Base-by-base conservation (phyloP, 2,888 invertebrate genomes). In the Diaprepes abbreviatus region DNA sequence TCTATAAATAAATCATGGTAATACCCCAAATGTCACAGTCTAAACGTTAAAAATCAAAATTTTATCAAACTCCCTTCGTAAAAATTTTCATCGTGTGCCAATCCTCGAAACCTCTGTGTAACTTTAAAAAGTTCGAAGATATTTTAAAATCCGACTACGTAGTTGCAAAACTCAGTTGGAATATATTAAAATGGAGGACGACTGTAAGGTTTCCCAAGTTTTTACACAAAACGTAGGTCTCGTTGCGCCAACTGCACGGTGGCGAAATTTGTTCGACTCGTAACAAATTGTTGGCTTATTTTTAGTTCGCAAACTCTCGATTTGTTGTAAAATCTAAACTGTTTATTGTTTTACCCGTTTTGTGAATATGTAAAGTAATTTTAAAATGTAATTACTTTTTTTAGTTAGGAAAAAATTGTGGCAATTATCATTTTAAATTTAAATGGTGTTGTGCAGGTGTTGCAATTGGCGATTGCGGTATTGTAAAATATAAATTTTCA, bases 111-210 rank as follows among this genome's bases (percentile, higher is more conserved):
- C 24, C 21, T 24, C 40, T 1, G 12, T 57, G 57, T 14, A 57
- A 57, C 57, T 57, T 38, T 21, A 35, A 54, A 54, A 54, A 50
- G 28, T 54, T 35, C 9, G 9, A 52, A 33, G 9, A 38, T 58
- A 33, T 58, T 67, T 67, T 19, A 64, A 57, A 64, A 55, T 69
- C 59, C 40, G 21, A 40, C 55, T 66, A 55, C 62, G 62, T 62
- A 55, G 43, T 70, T 71, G 58, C 71, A 71, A 71, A 71, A 71
- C 57, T 5, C 64, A 66, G 38, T 48, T 57, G 58, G 71, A 71
- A 71, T 71, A 71, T 45, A 71, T 71, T 71, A 71, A 66, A 71
- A 58, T 58, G 66, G 64, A 71, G 71, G 71, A 50, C 71, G 54
- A 38, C 35, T 57, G 28, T 58, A 17, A 43, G 24, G 43, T 71